A percentile compares a stretch with the other conserved stretches of the same genome.
Evolutionary conservation across 1,140 invertebrate species (phyloP).

Genomic region (Lordiphosa collinella): DNA sequence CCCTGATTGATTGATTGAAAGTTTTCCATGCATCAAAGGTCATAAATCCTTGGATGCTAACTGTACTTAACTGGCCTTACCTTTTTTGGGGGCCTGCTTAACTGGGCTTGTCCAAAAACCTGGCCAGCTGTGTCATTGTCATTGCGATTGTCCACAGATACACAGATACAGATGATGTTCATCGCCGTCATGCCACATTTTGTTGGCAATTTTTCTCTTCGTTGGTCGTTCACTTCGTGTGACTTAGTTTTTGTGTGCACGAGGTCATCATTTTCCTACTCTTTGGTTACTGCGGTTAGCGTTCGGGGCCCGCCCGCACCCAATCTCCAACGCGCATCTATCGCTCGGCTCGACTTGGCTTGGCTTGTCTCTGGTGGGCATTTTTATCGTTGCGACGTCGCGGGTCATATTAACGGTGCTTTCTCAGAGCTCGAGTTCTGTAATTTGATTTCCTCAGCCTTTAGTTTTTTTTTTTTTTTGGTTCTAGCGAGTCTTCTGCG

Average conservation of each 20-base stretch:
- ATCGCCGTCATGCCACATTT: conserved; percentile 47
- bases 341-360: conserved; percentile 26
- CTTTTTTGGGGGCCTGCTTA: neutral
- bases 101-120: conserved; percentile 36
- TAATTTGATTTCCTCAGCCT: conserved; percentile 56
- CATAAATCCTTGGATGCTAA: neutral
- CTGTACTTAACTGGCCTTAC: conserved; percentile 44
- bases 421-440: conserved; percentile 70
- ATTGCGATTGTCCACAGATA: neutral
- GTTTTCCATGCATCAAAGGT: too few species aligned
- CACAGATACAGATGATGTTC: conserved; percentile 19
- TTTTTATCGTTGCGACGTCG: conserved; percentile 62
- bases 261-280: conserved; percentile 58
- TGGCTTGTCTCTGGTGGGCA: conserved; percentile 1
- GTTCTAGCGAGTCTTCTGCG: conserved; percentile 6
- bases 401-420: conserved; percentile 72
- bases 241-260: conserved; percentile 67
- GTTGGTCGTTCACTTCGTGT: conserved; percentile 55
- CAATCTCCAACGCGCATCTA: conserved; percentile 40
- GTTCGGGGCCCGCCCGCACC: conserved; percentile 61
- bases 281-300: conserved; percentile 15
- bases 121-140: conserved; percentile 65
- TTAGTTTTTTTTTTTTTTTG: conserved; percentile 3
- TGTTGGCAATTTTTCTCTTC: conserved; percentile 62
- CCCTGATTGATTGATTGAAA: too few species aligned